A percentile compares a stretch with the other conserved stretches of the same genome.
These are phyloP conservation scores for Spatula versicolor DNA, from an alignment of 2,797 vertebrate genomes.

Conservation along the genomic window DNA sequence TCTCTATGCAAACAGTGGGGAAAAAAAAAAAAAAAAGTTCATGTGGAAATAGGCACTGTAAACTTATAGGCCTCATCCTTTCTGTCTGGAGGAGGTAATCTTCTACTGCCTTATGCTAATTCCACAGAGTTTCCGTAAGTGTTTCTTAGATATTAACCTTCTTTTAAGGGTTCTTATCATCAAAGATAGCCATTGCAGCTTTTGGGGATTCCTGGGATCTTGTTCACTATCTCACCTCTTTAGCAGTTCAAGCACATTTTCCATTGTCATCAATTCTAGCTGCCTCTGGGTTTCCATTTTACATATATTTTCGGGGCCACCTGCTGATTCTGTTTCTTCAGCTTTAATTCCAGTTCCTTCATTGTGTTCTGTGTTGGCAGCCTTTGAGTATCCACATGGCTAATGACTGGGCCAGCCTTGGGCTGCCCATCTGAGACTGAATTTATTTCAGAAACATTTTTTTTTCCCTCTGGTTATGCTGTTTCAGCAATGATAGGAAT, in stretches of 20 bases:
- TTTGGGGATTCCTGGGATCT: neutral
- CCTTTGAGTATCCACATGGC: neutral
- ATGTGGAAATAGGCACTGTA: neutral
- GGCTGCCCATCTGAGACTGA: neutral
- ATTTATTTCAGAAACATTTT: neutral
- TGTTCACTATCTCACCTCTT: neutral
- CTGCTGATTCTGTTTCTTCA: neutral
- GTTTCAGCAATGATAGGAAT: neutral
- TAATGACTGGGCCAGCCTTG: neutral
- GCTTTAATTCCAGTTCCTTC: neutral
- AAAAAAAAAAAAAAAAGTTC: neutral
- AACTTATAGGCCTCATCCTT: neutral
- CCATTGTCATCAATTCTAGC: neutral
- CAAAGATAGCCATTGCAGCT: neutral
- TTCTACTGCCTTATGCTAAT: neutral
- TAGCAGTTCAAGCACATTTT: neutral
- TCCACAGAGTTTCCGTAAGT: neutral
- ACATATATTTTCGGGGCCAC: neutral
- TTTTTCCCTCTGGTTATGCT: neutral
- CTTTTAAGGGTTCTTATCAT: neutral
- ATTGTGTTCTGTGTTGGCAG: neutral
- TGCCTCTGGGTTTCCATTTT: neutral
- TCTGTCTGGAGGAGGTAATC: neutral
- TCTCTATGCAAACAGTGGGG: neutral
- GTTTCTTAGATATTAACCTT: neutral